Evolutionary conservation across 92 coral and sea anemone genomes (phyloP).

Genomic region (Micromussa lordhowensis): DNA sequence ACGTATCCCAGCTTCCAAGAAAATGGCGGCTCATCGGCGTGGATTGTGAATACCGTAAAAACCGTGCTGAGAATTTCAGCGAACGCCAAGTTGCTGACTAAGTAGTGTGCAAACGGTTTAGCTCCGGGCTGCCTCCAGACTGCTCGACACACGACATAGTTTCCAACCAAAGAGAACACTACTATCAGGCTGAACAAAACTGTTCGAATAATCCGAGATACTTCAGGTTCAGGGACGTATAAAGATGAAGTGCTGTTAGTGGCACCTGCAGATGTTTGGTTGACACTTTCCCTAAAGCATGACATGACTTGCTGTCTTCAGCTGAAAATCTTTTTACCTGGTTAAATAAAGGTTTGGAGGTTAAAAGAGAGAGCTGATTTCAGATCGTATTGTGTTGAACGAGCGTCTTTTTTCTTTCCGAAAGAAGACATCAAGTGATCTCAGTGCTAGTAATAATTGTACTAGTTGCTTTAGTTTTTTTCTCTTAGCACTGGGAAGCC

Average conservation of each 20-base stretch:
- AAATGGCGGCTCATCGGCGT: conserved; percentile 35
- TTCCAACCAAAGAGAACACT: conserved; percentile 42
- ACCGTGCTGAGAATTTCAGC: conserved; percentile 49
- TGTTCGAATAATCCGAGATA: conserved; percentile 20
- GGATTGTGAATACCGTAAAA: conserved; percentile 33
- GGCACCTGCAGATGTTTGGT: neutral
- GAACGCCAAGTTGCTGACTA: conserved; percentile 52
- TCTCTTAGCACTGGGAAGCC: too few species aligned
- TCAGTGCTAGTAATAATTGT: neutral
- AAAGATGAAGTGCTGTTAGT: neutral
- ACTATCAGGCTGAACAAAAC: conserved; percentile 34
- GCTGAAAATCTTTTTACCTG: neutral
- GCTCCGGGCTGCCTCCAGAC: conserved; percentile 20
- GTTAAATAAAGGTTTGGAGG: neutral
- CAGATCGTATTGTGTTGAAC: neutral
- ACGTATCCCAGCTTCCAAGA: conserved; percentile 33
- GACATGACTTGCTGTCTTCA: neutral
- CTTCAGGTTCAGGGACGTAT: conserved; percentile 36
- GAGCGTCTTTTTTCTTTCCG: neutral
- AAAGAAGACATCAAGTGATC: neutral
- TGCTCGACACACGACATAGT: conserved; percentile 52
- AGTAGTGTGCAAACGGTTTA: conserved; percentile 36
- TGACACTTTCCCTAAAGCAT: neutral
- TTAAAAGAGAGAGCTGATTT: neutral
- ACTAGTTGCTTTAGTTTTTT: neutral